phyloP scores from a whole-genome alignment of 2,797 vertebrate species.

The Cuniculus paca region DNA sequence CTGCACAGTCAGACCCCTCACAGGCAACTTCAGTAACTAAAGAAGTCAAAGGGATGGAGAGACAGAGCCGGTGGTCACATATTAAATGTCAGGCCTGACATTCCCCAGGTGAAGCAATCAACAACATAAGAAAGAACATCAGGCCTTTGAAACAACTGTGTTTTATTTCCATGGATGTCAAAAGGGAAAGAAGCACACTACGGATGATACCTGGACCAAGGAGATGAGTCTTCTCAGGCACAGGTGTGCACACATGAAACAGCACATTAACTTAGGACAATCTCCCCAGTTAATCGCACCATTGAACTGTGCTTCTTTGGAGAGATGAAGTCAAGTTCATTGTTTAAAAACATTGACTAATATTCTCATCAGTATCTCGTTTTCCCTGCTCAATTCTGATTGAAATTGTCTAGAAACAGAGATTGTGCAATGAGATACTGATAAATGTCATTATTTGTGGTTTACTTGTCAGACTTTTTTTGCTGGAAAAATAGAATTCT shows the following conservation, averaged over 20 bases:
- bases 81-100: background rate
- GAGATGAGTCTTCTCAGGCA: slow-evolving; percentile 59
- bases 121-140: background rate
- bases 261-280: slow-evolving; percentile 73
- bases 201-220: background rate
- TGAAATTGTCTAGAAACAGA: slow-evolving; percentile 73
- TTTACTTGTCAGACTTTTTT: slow-evolving; percentile 68
- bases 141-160: background rate
- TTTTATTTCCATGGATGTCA: background rate
- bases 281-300: slow-evolving; percentile 70
- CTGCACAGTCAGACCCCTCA: background rate
- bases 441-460: slow-evolving; percentile 53
- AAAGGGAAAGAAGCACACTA: background rate
- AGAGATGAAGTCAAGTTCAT: slow-evolving; percentile 63
- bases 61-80: background rate
- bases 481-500: slow-evolving; percentile 70
- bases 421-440: slow-evolving; percentile 48
- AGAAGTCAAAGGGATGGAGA: background rate
- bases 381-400: slow-evolving; percentile 67
- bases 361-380: slow-evolving; percentile 30
- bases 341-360: slow-evolving; percentile 76
- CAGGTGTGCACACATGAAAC: slow-evolving; percentile 46
- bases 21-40: background rate
- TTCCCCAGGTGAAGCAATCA: background rate
- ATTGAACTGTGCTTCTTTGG: slow-evolving; percentile 35